phyloP scores from a whole-genome alignment of 1,140 invertebrate genomes.

The Bicyclus anynana region DNA sequence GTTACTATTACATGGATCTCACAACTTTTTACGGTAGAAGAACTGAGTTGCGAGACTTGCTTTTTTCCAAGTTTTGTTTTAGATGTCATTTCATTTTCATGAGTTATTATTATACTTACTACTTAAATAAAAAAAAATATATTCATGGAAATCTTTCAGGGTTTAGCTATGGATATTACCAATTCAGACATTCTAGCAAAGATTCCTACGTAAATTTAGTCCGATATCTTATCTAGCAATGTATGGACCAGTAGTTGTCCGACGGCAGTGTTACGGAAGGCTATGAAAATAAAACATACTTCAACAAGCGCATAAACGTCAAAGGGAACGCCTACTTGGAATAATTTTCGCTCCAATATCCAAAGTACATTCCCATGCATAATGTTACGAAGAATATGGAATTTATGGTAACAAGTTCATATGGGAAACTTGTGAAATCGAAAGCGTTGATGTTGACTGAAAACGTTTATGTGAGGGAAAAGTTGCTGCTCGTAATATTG shows the following conservation, averaged over 20 bases:
- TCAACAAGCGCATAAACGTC: constrained; percentile 71
- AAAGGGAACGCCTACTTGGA: constrained; percentile 68
- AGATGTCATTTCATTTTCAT: no score
- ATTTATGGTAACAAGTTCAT: constrained; percentile 55
- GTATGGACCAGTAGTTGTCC: constrained; percentile 18
- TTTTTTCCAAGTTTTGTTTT: no score
- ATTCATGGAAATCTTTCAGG: no score
- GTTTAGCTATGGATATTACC: background rate
- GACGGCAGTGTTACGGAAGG: constrained; percentile 43
- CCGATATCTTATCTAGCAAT: constrained; percentile 20
- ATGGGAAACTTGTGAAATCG: constrained; percentile 33
- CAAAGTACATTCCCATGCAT: constrained; percentile 61
- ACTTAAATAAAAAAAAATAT: no score
- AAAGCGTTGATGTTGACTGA: constrained; percentile 10
- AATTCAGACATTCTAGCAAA: background rate
- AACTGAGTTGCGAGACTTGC: no score
- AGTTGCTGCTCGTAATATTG: no score
- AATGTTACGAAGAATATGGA: constrained; percentile 49
- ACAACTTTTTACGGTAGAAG: no score
- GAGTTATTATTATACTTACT: no score
- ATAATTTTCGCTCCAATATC: constrained; percentile 69
- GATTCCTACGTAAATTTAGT: background rate
- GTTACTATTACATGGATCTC: no score
- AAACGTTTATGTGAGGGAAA: background rate
- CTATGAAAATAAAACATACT: constrained; percentile 74